Percentiles rank a stretch among this genome's conserved stretches.
Conservation (phyloP, 2,888 invertebrate genomes). For the Siphlonurus alternatus region DNA sequence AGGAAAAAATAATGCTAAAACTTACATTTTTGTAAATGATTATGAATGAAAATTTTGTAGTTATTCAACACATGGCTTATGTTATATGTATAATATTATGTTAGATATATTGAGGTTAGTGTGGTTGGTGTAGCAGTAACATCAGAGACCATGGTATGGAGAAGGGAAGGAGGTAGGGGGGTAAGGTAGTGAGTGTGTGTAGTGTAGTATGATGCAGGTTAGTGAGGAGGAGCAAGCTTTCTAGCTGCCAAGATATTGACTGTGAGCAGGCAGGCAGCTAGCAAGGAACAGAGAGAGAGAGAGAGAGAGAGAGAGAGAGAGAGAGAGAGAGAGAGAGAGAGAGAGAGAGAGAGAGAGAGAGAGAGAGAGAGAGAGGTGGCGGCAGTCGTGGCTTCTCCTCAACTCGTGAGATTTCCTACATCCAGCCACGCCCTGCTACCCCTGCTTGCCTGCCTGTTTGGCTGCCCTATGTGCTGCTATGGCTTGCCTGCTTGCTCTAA, state of each 20-base stretch:
- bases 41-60: neutral
- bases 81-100: neutral
- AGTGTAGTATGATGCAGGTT: neutral
- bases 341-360: neutral
- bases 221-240: neutral
- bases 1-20: too few species aligned
- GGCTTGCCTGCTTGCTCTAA: neutral
- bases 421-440: neutral
- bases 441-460: neutral
- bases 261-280: neutral
- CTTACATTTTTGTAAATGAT: too few species aligned
- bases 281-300: neutral
- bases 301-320: neutral
- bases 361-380: neutral
- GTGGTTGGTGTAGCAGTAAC: neutral
- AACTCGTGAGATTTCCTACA: neutral
- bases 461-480: neutral
- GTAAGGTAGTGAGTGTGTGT: conserved; percentile 11
- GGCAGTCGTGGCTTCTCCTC: neutral
- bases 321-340: neutral
- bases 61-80: neutral
- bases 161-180: neutral
- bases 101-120: neutral
- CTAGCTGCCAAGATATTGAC: neutral
- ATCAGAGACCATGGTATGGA: neutral